Base-by-base conservation (phyloP, 2,113 vertebrate species). In the Fregetta grallaria region DNA sequence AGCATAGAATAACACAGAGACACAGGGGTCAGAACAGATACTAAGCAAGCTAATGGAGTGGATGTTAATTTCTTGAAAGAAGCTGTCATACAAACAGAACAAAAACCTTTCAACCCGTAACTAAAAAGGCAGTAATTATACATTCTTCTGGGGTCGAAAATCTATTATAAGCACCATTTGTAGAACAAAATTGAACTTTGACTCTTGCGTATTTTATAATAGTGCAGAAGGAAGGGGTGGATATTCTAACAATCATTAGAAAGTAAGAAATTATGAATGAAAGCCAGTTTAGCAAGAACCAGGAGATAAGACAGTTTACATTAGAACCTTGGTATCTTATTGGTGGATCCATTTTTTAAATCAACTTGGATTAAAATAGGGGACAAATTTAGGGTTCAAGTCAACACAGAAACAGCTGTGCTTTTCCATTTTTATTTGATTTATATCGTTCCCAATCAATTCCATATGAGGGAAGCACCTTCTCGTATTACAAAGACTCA, bases 351-450 rank as follows among this genome's bases (percentile, higher is more conserved):
- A 40, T 81, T 71, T 90, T 92, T 91, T 6, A 29, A 53, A 94
- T 38, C 52, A 81, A 27, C 30, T 75, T 89, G 40, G 47, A 81
- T 75, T 85, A 78, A 92, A 96, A 65, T 4, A 81, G 29, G 59
- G 18, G 38, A 74, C 42, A 92, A 76, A 92, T 66, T 74, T 30
- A 84, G 72, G 68, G 68, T 81, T 95, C 70, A 81, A 67, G 52
- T 72, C 65, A 94, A 92, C 56, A 94, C 75, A 95, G 44, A 47
- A 96, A 78, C 70, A 91, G 70, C 70, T 90, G 70, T 68, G 49
- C 16, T 56, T 75, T 84, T 89, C 56, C 56, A 68, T 75, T 92
- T 91, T 85, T 55, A 92, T 91, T 92, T 79, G 4, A 90, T 85
- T 90, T 68, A 58, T 49, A 72, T 75, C 78, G 49, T 53, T 85